phyloP scores from a whole-genome alignment of 2,888 invertebrate genomes.

The Amorpha juglandis region DNA sequence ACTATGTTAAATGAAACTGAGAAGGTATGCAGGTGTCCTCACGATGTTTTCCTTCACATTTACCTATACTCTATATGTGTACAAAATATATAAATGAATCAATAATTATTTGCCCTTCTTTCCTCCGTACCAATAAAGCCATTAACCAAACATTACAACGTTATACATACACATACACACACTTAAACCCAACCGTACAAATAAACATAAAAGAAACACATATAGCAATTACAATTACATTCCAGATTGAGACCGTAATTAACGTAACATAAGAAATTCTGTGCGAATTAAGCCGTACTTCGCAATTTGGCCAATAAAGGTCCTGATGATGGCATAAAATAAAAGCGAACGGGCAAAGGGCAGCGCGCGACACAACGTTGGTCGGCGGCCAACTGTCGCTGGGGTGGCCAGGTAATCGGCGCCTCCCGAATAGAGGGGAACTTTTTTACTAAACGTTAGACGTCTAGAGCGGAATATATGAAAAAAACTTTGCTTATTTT shows the following conservation, averaged over 20 bases:
- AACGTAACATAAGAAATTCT: conserved; percentile 17
- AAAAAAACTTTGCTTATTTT: neutral
- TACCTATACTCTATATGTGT: neutral
- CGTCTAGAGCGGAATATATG: neutral
- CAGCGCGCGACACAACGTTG: conserved; percentile 70
- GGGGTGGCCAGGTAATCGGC: conserved; percentile 25
- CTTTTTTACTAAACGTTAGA: conserved; percentile 3
- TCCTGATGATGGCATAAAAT: conserved; percentile 79
- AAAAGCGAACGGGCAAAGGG: conserved; percentile 71
- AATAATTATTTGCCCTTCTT: neutral
- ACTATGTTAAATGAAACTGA: too few relatives aligned
- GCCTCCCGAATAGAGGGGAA: conserved; percentile 5
- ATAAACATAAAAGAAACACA: conserved; percentile 32
- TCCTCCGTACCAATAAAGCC: neutral
- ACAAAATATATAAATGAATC: neutral
- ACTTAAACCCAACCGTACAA: neutral
- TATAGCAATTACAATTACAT: conserved; percentile 25
- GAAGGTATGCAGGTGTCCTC: too few relatives aligned
- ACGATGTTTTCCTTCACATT: too few relatives aligned
- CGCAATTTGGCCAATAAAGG: conserved; percentile 53
- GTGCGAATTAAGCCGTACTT: conserved; percentile 26
- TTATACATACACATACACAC: too few relatives aligned
- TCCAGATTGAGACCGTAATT: conserved; percentile 25
- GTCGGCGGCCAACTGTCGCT: conserved; percentile 71
- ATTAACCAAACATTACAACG: conserved; percentile 1